Evolutionary conservation across 2,113 vertebrate species (phyloP), one percentile per base, ranked within the genome.

Genomic region (Oncorhynchus tshawytscha): DNA sequence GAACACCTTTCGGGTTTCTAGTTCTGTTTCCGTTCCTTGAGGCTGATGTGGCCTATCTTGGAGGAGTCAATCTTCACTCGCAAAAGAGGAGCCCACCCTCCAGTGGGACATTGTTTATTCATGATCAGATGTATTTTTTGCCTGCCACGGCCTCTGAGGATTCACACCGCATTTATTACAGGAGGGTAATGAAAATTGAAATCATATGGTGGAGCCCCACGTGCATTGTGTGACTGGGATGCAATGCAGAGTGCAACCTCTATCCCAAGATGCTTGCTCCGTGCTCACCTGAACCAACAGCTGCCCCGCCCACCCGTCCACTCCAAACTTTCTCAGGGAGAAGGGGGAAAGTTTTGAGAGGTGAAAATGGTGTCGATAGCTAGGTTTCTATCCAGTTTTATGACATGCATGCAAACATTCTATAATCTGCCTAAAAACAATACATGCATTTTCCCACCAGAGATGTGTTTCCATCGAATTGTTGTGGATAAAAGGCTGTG

Each of bases 81-180:
- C 86, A 91, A 90, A 90, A 90, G 91, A 90, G 88, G 87, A 88
- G 89, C 77, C 78, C 85, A 88, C 87, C 77, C 83, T 86, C 91
- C 89, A 88, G 20, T 3, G 90, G 79, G 82, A 90, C 88, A 90
- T 92, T 69, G 86, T 84, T 94, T 94, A 93, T 94, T 93, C 91
- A 89, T 93, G 90, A 87, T 92, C 90, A 91, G 92, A 91, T 92
- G 90, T 92, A 91, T 91, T 92, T 91, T 93, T 85, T 85, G 87
- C 89, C 77, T 31, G 86, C 78, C 85, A 79, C 69, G 78, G 88
- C 90, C 92, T 90, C 89, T 81, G 78, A 82, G 88, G 89, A 92
- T 82, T 89, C 84, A 84, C 87, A 73, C 85, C 68, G 90, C 81
- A 91, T 93, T 92, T 91, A 92, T 91, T 89, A 92, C 77, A 54